Conservation (phyloP, 2,888 invertebrate species). For the Augiades crinisus region DNA sequence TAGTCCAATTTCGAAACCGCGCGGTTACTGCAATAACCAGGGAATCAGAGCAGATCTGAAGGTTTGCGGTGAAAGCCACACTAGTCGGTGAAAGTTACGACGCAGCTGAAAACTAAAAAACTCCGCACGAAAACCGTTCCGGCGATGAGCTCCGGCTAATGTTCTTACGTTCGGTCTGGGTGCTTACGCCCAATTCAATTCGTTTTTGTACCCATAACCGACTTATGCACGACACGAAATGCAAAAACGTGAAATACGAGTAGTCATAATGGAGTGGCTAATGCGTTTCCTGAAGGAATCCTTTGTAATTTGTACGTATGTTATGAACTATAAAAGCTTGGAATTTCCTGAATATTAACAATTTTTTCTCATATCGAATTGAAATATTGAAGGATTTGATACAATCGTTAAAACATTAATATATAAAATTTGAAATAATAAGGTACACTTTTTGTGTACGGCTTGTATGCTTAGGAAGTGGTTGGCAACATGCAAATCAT, state of each 20-base stretch:
- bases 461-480: no score
- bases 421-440: no score
- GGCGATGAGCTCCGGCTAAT: conserved; percentile 20
- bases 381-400: no score
- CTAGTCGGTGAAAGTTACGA: conserved; percentile 56
- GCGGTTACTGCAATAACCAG: conserved; percentile 18
- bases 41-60: conserved; percentile 33
- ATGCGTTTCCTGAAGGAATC: background rate
- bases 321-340: no score
- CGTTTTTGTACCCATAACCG: conserved; percentile 12
- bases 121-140: conserved; percentile 56
- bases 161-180: conserved; percentile 5
- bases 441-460: no score
- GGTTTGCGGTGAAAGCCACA: conserved; percentile 23
- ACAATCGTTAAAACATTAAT: no score
- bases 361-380: no score
- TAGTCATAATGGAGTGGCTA: background rate
- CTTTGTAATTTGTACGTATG: no score
- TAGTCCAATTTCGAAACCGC: conserved; percentile 12
- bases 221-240: background rate
- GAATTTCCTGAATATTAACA: no score
- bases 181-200: conserved; percentile 5
- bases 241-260: background rate
- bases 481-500: no score
- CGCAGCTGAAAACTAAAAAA: conserved; percentile 45